Evolutionary conservation across 2,113 vertebrate genomes (phyloP).

Genomic region (Otus sunia): DNA sequence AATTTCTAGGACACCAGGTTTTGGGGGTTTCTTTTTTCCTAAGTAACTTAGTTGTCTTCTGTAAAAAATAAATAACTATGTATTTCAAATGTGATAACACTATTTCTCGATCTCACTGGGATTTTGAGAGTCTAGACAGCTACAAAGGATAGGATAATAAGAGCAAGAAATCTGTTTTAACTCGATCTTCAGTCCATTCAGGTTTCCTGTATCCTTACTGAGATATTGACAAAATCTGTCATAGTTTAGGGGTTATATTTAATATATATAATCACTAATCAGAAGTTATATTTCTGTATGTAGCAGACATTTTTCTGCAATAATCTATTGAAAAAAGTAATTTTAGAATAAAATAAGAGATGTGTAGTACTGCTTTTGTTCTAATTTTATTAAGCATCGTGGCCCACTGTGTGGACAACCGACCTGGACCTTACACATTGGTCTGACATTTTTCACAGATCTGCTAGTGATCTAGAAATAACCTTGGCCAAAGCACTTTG

Average conservation of each 20-base stretch:
- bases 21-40: background rate
- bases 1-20: background rate
- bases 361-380: rapidly evolving
- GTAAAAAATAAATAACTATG: background rate
- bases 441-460: background rate
- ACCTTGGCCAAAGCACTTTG: background rate
- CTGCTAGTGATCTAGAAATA: background rate
- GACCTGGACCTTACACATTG: rapidly evolving
- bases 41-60: background rate
- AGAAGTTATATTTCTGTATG: background rate
- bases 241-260: background rate
- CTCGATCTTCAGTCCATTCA: background rate
- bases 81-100: background rate
- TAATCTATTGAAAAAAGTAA: background rate
- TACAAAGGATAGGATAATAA: background rate
- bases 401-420: background rate
- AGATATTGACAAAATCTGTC: background rate
- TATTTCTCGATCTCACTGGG: background rate
- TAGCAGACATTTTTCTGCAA: background rate
- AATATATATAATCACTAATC: background rate
- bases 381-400: background rate
- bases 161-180: background rate
- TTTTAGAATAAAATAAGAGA: background rate
- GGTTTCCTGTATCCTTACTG: background rate
- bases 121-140: background rate